These are phyloP conservation scores for Anabas testudineus DNA, from an alignment of 2,797 vertebrate species.

Conservation along the genomic window DNA sequence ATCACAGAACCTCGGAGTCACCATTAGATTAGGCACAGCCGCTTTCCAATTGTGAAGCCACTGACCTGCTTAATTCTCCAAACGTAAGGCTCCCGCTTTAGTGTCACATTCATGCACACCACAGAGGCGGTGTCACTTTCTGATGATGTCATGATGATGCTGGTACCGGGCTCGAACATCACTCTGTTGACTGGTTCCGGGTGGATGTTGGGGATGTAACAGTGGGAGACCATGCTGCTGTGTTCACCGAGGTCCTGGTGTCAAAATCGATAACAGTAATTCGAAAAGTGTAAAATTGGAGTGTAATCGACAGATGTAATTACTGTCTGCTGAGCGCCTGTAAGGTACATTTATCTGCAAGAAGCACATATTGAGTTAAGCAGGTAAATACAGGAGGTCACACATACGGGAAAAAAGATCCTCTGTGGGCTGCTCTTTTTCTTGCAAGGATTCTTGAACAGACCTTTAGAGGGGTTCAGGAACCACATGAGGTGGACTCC, in stretches of 20 bases:
- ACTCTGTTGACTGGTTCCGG: constrained; percentile 69
- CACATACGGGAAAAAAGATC: constrained; percentile 76
- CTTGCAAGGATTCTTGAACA: constrained; percentile 73
- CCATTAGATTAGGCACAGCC: neutral
- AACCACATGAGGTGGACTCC: constrained; percentile 76
- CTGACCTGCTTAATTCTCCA: constrained; percentile 72
- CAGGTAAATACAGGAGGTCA: neutral
- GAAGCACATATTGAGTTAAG: neutral
- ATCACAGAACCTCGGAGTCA: neutral
- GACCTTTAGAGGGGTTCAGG: constrained; percentile 65
- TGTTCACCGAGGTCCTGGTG: constrained; percentile 65
- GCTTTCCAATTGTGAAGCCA: neutral
- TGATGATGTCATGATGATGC: constrained; percentile 66
- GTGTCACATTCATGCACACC: constrained; percentile 61
- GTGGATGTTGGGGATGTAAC: constrained; percentile 41
- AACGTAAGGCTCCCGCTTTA: constrained; percentile 55
- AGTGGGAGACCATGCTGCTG: constrained; percentile 59
- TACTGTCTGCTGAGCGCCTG: neutral
- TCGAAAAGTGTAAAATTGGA: neutral
- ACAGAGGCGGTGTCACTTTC: constrained; percentile 63
- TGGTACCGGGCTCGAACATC: constrained; percentile 53
- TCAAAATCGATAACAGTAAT: neutral
- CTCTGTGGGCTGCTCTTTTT: constrained; percentile 50
- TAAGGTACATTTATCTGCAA: neutral
- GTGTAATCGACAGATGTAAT: neutral